These are phyloP conservation scores for Bradysia coprophila DNA, from an alignment of 1,140 invertebrate genomes.

Conservation along the genomic window DNA sequence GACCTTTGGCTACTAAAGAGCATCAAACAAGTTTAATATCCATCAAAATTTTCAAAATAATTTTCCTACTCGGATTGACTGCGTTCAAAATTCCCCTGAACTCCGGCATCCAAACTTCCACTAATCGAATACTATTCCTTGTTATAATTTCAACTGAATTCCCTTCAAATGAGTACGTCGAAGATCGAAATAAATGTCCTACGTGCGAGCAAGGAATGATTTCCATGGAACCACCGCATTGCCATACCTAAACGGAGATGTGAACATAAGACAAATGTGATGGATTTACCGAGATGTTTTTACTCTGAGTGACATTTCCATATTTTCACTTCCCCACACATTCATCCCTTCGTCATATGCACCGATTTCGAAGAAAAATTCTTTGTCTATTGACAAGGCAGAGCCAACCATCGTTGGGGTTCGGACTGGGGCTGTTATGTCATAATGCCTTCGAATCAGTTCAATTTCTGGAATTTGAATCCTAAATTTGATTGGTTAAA, in stretches of 20 bases:
- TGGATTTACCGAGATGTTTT: constrained; percentile 17
- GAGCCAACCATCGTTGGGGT: too few species aligned
- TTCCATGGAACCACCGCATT: constrained; percentile 89
- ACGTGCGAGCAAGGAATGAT: constrained; percentile 93
- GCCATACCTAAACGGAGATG: constrained; percentile 71
- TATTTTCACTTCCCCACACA: constrained; percentile 98
- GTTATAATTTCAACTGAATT: constrained; percentile 95
- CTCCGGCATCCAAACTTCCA: constrained; percentile 83
- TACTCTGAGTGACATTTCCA: constrained; percentile 98
- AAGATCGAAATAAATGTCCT: constrained; percentile 95
- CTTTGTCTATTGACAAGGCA: constrained; percentile 79
- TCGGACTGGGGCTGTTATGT: constrained; percentile 74
- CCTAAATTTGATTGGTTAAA: constrained; percentile 34
- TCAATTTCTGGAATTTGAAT: constrained; percentile 93
- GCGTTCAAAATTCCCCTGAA: neutral
- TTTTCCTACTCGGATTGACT: neutral
- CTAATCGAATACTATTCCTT: constrained; percentile 91
- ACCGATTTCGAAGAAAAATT: constrained; percentile 85
- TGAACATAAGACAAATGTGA: constrained; percentile 20
- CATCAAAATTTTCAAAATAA: neutral
- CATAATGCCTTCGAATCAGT: constrained; percentile 72
- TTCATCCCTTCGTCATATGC: constrained; percentile 97
- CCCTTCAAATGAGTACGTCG: constrained; percentile 96
- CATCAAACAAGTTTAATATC: too few species aligned
- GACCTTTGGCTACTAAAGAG: neutral